Conservation (phyloP, 2,888 invertebrate species). For the Catocala nupta region DNA sequence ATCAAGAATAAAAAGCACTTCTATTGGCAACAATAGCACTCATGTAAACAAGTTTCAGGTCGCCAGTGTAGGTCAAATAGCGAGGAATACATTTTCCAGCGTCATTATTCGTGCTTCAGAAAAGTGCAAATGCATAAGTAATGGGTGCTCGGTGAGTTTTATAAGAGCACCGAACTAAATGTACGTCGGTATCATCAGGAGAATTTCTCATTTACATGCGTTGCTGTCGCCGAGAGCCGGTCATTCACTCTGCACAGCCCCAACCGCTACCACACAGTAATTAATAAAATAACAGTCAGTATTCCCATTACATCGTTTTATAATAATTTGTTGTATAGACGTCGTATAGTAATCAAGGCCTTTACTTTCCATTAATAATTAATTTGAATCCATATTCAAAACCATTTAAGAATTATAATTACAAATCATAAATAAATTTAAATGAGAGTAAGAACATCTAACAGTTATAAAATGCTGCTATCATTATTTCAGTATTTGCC, state of each 20-base stretch:
- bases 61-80: background rate
- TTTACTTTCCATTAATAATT: background rate
- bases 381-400: background rate
- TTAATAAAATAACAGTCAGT: conserved; percentile 48
- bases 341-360: background rate
- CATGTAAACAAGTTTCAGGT: background rate
- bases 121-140: conserved; percentile 14
- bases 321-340: background rate
- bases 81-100: background rate
- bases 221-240: conserved; percentile 53
- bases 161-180: conserved; percentile 5
- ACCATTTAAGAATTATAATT: too few relatives aligned
- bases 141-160: conserved; percentile 6
- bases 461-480: background rate
- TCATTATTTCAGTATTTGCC: background rate
- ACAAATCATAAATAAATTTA: background rate
- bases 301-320: conserved; percentile 18
- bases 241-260: conserved; percentile 57
- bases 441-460: background rate
- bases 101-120: background rate
- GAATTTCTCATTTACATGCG: conserved; percentile 56
- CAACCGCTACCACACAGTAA: conserved; percentile 34
- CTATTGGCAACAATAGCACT: background rate
- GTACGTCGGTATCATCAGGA: conserved; percentile 43
- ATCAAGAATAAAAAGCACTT: background rate